These are phyloP conservation scores for Hypocryptadius cinnamomeus DNA, from an alignment of 2,113 vertebrate genomes.

Conservation along the genomic window DNA sequence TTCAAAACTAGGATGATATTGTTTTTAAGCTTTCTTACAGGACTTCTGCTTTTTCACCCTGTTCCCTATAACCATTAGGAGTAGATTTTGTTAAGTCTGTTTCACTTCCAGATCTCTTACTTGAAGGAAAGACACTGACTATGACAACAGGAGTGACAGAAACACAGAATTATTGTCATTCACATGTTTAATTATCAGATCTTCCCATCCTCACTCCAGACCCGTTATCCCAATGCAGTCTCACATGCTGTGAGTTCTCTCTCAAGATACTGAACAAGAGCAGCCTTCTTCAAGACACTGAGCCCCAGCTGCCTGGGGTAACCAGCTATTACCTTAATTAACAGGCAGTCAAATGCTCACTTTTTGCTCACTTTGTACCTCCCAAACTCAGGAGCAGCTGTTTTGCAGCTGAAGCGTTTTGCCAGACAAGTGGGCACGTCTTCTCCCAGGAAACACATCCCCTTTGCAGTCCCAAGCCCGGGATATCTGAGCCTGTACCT, in stretches of 20 bases:
- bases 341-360: background rate
- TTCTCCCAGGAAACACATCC: background rate
- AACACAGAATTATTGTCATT: background rate
- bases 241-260: background rate
- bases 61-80: background rate
- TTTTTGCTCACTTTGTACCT: background rate
- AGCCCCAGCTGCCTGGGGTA: background rate
- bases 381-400: background rate
- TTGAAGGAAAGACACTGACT: background rate
- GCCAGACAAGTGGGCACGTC: accelerated
- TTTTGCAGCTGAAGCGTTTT: background rate
- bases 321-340: background rate
- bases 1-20: background rate
- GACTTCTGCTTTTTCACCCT: background rate
- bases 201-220: background rate
- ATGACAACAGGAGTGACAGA: background rate
- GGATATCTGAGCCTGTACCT: background rate
- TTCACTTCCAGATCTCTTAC: background rate
- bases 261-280: background rate
- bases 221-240: background rate
- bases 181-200: background rate
- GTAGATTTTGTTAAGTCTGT: background rate
- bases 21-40: background rate
- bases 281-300: background rate
- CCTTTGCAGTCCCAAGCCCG: accelerated